Evolutionary conservation across 2,888 invertebrate species (phyloP).

Genomic region (Galerucella calmariensis): DNA sequence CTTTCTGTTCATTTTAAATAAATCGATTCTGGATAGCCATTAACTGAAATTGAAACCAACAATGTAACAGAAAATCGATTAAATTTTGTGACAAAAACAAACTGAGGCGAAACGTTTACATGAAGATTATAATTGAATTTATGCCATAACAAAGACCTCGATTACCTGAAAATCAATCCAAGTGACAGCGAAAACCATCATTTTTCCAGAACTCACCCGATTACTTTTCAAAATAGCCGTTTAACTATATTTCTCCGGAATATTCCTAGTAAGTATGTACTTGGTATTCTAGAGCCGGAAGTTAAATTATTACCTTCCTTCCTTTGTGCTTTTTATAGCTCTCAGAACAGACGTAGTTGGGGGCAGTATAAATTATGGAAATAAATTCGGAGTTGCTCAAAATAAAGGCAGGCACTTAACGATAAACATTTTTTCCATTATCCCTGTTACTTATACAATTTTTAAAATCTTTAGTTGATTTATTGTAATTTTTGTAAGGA

Average conservation of each 20-base stretch:
- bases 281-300: constrained; percentile 35
- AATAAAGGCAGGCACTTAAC: too few species aligned
- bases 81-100: not conserved
- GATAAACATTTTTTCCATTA: too few species aligned
- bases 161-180: constrained; percentile 1
- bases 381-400: not conserved
- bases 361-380: not conserved
- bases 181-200: constrained; percentile 7
- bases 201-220: constrained; percentile 16
- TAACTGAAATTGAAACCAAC: too few species aligned
- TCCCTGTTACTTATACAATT: too few species aligned
- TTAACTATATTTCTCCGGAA: constrained; percentile 27
- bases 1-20: too few species aligned
- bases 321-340: constrained; percentile 34
- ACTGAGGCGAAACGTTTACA: not conserved
- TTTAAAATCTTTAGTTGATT: too few species aligned
- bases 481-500: too few species aligned
- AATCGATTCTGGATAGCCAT: too few species aligned
- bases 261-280: constrained; percentile 27
- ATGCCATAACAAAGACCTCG: not conserved
- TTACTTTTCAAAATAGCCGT: constrained; percentile 30
- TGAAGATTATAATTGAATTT: not conserved
- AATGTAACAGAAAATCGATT: not conserved
- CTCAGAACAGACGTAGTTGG: not conserved
- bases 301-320: constrained; percentile 37